Percentiles rank a stretch among this genome's conserved stretches.
Conservation (phyloP, 1,140 invertebrate genomes). For the Zaprionus taronus region DNA sequence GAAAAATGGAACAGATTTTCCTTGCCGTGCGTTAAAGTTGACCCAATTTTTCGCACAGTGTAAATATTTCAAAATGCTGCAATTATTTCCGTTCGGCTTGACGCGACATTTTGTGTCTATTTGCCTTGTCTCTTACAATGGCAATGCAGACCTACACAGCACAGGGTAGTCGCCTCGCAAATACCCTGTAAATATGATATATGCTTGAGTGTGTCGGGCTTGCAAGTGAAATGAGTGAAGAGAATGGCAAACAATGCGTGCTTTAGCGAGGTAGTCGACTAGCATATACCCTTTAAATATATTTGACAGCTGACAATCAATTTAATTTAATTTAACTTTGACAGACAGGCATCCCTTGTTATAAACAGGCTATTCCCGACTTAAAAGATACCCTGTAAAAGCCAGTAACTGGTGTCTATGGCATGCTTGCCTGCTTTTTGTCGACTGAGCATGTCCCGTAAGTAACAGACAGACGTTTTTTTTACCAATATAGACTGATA, state of each 20-base stretch:
- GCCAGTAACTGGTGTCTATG: no score
- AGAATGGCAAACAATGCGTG: no score
- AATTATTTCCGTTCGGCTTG: background rate
- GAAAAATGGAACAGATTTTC: background rate
- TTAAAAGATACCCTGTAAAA: background rate
- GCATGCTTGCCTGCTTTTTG: no score
- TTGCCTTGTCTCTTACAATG: background rate
- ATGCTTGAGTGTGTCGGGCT: no score
- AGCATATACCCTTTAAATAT: no score
- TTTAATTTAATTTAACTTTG: no score
- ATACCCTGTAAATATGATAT: background rate
- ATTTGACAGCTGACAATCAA: no score
- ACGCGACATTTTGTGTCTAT: constrained; percentile 1
- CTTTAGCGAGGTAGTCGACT: no score
- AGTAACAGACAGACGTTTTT: no score
- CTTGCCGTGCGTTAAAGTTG: background rate
- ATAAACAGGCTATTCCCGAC: background rate
- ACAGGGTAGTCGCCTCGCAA: background rate
- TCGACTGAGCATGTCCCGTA: no score
- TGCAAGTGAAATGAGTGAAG: no score
- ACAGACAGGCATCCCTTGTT: no score
- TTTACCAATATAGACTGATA: background rate
- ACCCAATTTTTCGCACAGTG: background rate
- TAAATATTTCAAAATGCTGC: constrained; percentile 3
- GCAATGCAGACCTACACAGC: background rate